Percentiles rank a stretch among this genome's conserved stretches.
Evolutionary conservation across 2,797 vertebrate genomes (phyloP).

Genomic region (Apogon hyalosoma): DNA sequence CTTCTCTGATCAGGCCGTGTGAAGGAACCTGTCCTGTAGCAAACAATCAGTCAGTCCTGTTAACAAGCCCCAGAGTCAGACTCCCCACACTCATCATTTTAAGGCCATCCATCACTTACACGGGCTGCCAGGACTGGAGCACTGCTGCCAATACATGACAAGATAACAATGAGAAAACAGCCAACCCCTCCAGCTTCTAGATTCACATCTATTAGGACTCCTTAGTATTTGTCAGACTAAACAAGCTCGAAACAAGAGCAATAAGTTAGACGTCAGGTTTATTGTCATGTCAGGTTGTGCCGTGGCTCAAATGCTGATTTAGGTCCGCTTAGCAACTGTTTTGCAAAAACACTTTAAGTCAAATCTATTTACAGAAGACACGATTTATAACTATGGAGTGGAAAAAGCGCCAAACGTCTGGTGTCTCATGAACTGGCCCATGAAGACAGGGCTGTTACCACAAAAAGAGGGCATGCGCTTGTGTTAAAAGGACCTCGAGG

Average conservation of each 20-base stretch:
- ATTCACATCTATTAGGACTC: conserved; percentile 45
- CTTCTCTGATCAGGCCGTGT: conserved; percentile 50
- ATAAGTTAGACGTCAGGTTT: conserved; percentile 39
- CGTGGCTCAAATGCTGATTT: conserved; percentile 27
- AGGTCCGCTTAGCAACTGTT: background rate
- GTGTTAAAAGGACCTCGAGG: conserved; percentile 35
- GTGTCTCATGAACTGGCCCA: conserved; percentile 7
- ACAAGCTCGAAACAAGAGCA: conserved; percentile 25
- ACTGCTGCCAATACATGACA: conserved; percentile 59
- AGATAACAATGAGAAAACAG: conserved; percentile 60
- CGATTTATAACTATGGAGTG: conserved; percentile 16
- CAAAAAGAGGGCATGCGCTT: conserved; percentile 37
- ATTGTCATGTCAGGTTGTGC: conserved; percentile 29
- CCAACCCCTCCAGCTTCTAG: conserved; percentile 32
- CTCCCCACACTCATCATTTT: conserved; percentile 51
- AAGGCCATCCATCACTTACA: conserved; percentile 64
- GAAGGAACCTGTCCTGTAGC: conserved; percentile 54
- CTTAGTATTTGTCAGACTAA: conserved; percentile 45
- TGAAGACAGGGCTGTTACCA: conserved; percentile 37
- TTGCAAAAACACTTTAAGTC: conserved; percentile 21
- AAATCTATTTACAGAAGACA: conserved; percentile 6
- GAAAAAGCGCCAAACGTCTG: conserved; percentile 20
- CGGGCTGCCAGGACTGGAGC: conserved; percentile 26
- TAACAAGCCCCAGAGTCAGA: conserved; percentile 62
- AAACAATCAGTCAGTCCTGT: conserved; percentile 61